Conservation (phyloP, 1,140 invertebrate species). For the Calephelis nemesis region DNA sequence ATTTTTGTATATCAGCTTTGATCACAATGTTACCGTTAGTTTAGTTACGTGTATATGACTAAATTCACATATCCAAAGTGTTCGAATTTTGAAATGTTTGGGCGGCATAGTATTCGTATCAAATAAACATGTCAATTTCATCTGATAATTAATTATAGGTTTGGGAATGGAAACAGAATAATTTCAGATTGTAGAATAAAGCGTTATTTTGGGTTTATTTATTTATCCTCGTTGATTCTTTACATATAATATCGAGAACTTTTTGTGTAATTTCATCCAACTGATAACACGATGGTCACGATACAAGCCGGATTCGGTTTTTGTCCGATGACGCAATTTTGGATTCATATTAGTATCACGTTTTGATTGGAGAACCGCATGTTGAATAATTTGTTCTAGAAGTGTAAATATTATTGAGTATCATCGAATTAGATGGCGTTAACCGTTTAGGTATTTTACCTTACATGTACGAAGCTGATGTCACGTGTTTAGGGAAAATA, state of each 20-base stretch:
- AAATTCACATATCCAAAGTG: too few species aligned
- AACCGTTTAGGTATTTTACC: neutral
- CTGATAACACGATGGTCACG: slow-evolving; percentile 53
- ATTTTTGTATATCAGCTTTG: neutral
- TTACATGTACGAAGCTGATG: slow-evolving; percentile 16
- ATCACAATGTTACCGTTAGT: too few species aligned
- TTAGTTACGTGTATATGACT: too few species aligned
- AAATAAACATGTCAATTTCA: too few species aligned
- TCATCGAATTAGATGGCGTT: slow-evolving; percentile 8
- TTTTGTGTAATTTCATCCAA: slow-evolving; percentile 35
- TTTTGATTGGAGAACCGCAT: slow-evolving; percentile 38
- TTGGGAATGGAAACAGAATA: too few species aligned
- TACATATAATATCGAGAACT: slow-evolving; percentile 30
- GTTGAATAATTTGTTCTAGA: slow-evolving; percentile 41
- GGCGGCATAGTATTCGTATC: too few species aligned
- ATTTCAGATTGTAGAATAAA: too few species aligned
- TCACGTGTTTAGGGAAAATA: slow-evolving; percentile 10
- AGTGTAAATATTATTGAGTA: slow-evolving; percentile 38
- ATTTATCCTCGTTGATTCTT: slow-evolving; percentile 11
- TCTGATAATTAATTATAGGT: neutral
- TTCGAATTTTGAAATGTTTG: too few species aligned
- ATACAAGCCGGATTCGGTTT: slow-evolving; percentile 63
- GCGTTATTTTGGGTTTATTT: neutral
- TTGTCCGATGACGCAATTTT: slow-evolving; percentile 64
- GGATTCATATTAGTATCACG: slow-evolving; percentile 48